These are phyloP conservation scores for Brachyhypopomus occidentalis DNA, from an alignment of 2,113 vertebrate species.

Conservation along the genomic window DNA sequence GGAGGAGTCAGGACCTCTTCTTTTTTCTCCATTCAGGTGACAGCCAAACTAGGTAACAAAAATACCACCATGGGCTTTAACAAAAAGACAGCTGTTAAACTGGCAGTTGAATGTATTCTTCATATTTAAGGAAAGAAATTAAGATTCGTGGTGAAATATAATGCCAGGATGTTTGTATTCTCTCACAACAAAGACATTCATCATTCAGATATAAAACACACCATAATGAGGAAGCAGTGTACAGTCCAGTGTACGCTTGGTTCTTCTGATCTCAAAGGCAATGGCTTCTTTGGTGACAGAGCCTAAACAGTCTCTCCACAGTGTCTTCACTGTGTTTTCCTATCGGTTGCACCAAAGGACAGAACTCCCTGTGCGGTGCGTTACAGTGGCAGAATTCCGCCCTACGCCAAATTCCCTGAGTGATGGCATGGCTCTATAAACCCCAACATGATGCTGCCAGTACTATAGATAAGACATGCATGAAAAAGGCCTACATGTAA, in stretches of 20 bases:
- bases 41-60: slow-evolving; percentile 60
- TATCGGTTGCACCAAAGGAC: slow-evolving; percentile 16
- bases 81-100: slow-evolving; percentile 27
- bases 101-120: not conserved
- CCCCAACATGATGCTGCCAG: slow-evolving; percentile 27
- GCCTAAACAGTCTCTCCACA: not conserved
- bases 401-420: slow-evolving; percentile 28
- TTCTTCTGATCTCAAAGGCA: slow-evolving; percentile 2
- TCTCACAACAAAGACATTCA: not conserved
- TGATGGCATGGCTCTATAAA: slow-evolving; percentile 25
- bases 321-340: not conserved
- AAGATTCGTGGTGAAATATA: not conserved
- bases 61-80: slow-evolving; percentile 23
- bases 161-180: not conserved
- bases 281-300: not conserved
- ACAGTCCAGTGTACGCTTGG: not conserved
- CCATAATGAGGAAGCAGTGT: not conserved
- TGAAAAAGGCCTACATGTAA: slow-evolving; percentile 11
- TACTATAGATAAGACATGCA: slow-evolving; percentile 19
- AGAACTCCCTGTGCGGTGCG: not conserved
- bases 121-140: not conserved
- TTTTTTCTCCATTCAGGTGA: slow-evolving; percentile 53
- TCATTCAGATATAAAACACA: not conserved
- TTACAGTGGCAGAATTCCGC: slow-evolving; percentile 19
- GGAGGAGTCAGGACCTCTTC: slow-evolving; percentile 61